Evolutionary conservation across 1,140 invertebrate genomes (phyloP), one percentile per base, ranked within the genome.

Genomic region (Trichonephila clavata): DNA sequence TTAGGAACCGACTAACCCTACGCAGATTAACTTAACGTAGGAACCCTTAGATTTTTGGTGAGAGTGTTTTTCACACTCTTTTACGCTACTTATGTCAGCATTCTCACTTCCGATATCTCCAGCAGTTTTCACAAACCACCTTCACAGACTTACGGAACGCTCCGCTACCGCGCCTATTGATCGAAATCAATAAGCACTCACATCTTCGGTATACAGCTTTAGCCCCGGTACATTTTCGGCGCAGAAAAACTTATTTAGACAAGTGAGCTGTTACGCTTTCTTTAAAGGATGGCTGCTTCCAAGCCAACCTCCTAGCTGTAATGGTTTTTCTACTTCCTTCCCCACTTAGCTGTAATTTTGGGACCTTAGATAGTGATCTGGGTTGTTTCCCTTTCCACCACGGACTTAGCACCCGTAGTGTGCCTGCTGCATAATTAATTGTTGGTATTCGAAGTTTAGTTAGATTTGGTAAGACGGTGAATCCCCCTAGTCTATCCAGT

Each of bases 251-350:
- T 96, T 80, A 32, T 32, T 32, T 32, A 32, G 95, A 96, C 94
- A 90, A 96, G 95, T 96, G 95, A 96, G 95, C 95, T 96, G 90
- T 96, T 96, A 96, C 95, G 95, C 95, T 90, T 89, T 96, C 95
- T 96, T 96, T 96, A 95, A 96, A 96, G 84, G 95, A 94, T 61
- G 95, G 96, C 95, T 96, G 95, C 95, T 95, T 95, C 95, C 95
- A 96, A 95, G 95, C 95, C 94, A 95, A 95, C 95, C 39, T 95
- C 95, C 95, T 95, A 90, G 94, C 87, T 95, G 95, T 95, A 71
- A 95, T 21, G 18, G 95, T 21, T 18, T 80, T 94, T 84, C 88
- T 93, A 95, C 95, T 2, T 95, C 94, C 39, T 96, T 96, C 95
- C 89, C 81, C 95, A 95, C 95, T 96, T 95, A 95, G 65, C 84